Conservation (phyloP, 2,113 vertebrate species). For the Cnemophilus loriae region DNA sequence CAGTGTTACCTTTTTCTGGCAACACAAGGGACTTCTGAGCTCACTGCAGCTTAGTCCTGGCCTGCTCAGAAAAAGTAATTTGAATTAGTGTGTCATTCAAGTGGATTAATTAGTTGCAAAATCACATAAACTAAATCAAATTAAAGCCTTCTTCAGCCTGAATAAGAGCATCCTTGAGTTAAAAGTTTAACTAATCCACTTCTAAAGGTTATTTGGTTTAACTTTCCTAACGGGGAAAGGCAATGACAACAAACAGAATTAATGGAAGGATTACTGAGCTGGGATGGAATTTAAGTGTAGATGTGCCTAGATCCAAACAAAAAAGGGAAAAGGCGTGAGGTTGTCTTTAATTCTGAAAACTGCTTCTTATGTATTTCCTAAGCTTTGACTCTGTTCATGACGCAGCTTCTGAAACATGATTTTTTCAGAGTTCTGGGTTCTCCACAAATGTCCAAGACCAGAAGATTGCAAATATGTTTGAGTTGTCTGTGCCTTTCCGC, state of each 20-base stretch:
- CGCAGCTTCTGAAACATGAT: background rate
- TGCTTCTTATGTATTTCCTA: background rate
- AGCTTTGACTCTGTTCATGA: background rate
- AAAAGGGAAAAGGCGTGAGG: background rate
- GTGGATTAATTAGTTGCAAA: constrained; percentile 20
- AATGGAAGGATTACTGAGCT: background rate
- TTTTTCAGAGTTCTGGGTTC: constrained; percentile 92
- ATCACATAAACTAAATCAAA: background rate
- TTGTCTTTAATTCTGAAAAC: background rate
- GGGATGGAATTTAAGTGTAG: background rate
- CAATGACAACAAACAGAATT: background rate
- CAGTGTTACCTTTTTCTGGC: background rate
- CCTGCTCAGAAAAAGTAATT: background rate
- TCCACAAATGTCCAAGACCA: constrained; percentile 96
- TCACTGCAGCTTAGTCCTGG: background rate
- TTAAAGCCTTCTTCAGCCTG: background rate
- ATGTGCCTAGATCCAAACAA: background rate
- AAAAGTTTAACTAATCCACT: background rate
- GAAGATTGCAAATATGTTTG: constrained; percentile 99
- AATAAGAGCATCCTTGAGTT: background rate
- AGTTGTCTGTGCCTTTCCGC: constrained; percentile 94
- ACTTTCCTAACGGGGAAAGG: background rate
- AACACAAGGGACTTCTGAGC: background rate
- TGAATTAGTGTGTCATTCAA: background rate
- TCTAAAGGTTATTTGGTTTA: constrained; percentile 6